These are phyloP conservation scores for Parazoanthus darwini DNA, from an alignment of 92 coral and sea anemone species.

Conservation along the genomic window DNA sequence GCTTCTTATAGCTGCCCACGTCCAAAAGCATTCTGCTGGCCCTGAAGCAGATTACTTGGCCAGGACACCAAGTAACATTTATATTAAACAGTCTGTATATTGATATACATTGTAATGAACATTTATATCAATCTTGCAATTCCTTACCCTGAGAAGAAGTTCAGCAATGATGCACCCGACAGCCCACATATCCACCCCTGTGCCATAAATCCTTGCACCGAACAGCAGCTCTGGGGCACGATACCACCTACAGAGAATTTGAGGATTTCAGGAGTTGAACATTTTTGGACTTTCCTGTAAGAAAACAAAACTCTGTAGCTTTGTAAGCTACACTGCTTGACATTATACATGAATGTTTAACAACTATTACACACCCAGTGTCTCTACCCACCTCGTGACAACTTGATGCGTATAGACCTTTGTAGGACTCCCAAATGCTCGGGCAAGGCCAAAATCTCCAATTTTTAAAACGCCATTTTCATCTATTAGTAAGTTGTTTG, in stretches of 20 bases:
- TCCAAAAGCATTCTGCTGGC: too few species aligned
- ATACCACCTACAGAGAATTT: slow-evolving; percentile 71
- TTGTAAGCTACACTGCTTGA: too few species aligned
- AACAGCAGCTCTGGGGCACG: slow-evolving; percentile 91
- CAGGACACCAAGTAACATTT: too few species aligned
- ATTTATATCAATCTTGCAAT: too few species aligned
- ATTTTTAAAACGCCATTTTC: slow-evolving; percentile 86
- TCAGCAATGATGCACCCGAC: slow-evolving; percentile 97
- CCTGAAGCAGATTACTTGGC: too few species aligned
- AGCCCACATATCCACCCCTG: slow-evolving; percentile 99
- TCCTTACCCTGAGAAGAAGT: slow-evolving; percentile 84
- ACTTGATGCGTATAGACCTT: slow-evolving; percentile 97
- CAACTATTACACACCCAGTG: too few species aligned
- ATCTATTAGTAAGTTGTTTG: slow-evolving; percentile 89
- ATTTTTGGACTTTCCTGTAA: too few species aligned
- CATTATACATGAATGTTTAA: too few species aligned
- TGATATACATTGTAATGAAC: too few species aligned
- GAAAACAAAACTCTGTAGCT: too few species aligned
- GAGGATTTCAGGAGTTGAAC: not conserved
- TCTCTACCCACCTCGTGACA: slow-evolving; percentile 77
- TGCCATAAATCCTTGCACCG: slow-evolving; percentile 98
- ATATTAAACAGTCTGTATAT: too few species aligned
- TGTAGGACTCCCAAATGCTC: slow-evolving; percentile 97
- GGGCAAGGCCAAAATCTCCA: slow-evolving; percentile 98
- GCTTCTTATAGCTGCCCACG: too few species aligned